Evolutionary conservation across 2,888 invertebrate species (phyloP).

Genomic region (Phoronis australis): DNA sequence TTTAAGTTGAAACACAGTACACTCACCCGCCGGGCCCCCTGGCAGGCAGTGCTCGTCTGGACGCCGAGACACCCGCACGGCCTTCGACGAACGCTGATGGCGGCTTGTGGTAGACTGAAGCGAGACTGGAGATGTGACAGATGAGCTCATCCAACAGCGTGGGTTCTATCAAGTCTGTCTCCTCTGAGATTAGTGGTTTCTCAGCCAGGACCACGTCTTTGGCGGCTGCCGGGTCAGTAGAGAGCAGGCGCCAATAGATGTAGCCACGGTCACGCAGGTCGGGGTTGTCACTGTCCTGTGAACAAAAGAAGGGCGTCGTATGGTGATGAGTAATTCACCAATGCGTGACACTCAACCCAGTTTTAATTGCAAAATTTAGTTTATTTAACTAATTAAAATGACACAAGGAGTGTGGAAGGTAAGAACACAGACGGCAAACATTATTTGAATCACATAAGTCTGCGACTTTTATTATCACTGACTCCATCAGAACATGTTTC

Average conservation of each 20-base stretch:
- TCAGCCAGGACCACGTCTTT: constrained; percentile 98
- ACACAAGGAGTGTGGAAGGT: no score
- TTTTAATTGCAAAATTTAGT: no score
- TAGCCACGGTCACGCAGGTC: constrained; percentile 97
- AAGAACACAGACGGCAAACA: no score
- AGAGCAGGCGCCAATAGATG: constrained; percentile 97
- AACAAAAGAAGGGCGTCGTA: constrained; percentile 1
- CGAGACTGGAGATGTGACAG: constrained; percentile 95
- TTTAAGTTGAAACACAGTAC: no score
- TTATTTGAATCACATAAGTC: no score
- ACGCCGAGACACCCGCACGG: constrained; percentile 19
- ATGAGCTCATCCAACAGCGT: constrained; percentile 95
- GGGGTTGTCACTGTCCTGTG: constrained; percentile 88
- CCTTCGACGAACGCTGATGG: constrained; percentile 97
- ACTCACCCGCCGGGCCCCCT: no score
- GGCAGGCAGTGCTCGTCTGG: constrained; percentile 32
- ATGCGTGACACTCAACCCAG: no score
- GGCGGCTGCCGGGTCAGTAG: constrained; percentile 98
- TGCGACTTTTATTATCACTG: no score
- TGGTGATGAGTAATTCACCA: no score
- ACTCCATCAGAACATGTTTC: no score
- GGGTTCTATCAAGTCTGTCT: constrained; percentile 95
- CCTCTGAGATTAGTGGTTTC: constrained; percentile 97
- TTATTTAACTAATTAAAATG: no score
- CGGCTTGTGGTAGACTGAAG: constrained; percentile 98